Evolutionary conservation across 2,888 invertebrate species (phyloP).

Genomic region (Drosophila seclusa): DNA sequence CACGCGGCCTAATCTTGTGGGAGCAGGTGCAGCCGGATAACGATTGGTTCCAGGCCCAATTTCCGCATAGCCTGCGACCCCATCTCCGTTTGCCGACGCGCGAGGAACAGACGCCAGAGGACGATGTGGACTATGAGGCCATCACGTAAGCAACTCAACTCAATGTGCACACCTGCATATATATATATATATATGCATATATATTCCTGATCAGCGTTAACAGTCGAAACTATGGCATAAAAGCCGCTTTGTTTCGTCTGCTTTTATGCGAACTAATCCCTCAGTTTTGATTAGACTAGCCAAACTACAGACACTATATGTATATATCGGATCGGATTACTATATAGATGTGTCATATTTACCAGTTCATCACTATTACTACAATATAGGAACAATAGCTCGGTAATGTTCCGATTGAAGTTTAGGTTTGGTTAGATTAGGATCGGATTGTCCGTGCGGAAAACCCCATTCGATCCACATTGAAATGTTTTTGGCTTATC

Average conservation of each 20-base stretch:
- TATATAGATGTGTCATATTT: no score
- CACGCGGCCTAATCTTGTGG: slow-evolving; percentile 95
- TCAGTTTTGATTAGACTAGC: background rate
- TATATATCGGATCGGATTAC: no score
- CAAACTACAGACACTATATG: no score
- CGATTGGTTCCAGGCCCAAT: slow-evolving; percentile 93
- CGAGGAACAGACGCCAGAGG: slow-evolving; percentile 86
- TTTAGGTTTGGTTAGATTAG: no score
- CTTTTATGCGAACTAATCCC: background rate
- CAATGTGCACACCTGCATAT: background rate
- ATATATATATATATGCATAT: background rate
- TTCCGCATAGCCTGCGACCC: slow-evolving; percentile 90
- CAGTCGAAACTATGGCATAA: background rate
- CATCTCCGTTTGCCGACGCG: slow-evolving; percentile 84
- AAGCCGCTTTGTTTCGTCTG: background rate
- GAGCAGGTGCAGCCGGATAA: slow-evolving; percentile 91
- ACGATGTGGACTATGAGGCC: slow-evolving; percentile 93
- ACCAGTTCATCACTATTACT: no score
- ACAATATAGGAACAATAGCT: no score
- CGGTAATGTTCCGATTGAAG: no score
- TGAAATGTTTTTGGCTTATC: no score
- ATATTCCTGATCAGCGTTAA: background rate
- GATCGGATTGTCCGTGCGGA: no score
- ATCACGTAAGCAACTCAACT: slow-evolving; percentile 89
- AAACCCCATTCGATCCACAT: no score